These are phyloP conservation scores for Pantelozetes paolii DNA, from an alignment of 2,888 invertebrate species.

Conservation along the genomic window DNA sequence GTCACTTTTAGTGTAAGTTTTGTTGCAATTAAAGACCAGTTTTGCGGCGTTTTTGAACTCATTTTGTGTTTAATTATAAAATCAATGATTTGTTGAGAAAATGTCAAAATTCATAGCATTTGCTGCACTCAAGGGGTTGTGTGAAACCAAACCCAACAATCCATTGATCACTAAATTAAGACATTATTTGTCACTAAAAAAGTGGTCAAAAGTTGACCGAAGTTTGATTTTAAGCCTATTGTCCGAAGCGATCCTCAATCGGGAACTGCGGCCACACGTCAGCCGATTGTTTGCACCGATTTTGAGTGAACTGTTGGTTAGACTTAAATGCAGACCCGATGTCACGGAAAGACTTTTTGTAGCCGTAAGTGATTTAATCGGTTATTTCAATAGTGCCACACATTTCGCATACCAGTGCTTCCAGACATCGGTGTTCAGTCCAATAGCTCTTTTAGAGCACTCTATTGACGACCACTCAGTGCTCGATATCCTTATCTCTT, in stretches of 20 bases:
- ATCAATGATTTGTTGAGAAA: not conserved
- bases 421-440: constrained; percentile 1
- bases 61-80: not conserved
- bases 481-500: constrained; percentile 24
- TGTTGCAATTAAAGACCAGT: too few species aligned
- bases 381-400: constrained; percentile 33
- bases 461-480: constrained; percentile 8
- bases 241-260: not conserved
- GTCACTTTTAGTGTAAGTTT: too few species aligned
- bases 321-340: not conserved
- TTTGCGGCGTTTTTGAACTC: not conserved
- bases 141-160: not conserved
- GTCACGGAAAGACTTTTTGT: constrained; percentile 27
- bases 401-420: constrained; percentile 41
- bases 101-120: constrained; percentile 20
- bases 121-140: not conserved
- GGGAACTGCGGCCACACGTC: constrained; percentile 6
- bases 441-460: not conserved
- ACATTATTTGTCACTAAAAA: not conserved
- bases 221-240: constrained; percentile 5
- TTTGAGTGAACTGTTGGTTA: constrained; percentile 29
- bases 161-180: not conserved
- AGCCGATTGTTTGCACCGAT: constrained; percentile 29
- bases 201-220: constrained; percentile 29
- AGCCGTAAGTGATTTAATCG: constrained; percentile 39